These are phyloP conservation scores for Drosophila sucinea DNA, from an alignment of 1,140 invertebrate species.

Conservation along the genomic window DNA sequence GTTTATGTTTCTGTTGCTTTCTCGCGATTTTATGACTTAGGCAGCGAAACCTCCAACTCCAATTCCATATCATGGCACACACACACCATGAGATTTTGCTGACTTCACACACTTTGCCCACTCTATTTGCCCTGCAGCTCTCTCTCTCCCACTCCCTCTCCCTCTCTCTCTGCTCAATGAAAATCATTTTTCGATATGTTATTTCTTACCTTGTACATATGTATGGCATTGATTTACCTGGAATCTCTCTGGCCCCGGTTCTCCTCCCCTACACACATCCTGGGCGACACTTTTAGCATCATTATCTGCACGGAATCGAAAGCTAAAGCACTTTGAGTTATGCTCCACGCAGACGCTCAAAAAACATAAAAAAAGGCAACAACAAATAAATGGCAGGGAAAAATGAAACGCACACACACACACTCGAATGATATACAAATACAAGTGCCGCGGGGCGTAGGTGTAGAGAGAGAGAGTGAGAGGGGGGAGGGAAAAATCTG, in stretches of 20 bases:
- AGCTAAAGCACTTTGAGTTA: constrained; percentile 76
- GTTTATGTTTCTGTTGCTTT: constrained; percentile 72
- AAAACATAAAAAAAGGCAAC: constrained; percentile 63
- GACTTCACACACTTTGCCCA: constrained; percentile 56
- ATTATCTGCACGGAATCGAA: constrained; percentile 74
- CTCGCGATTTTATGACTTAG: constrained; percentile 78
- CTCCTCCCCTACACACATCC: constrained; percentile 17
- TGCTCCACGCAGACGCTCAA: constrained; percentile 69
- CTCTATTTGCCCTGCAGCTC: constrained; percentile 17
- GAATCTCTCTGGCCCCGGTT: constrained; percentile 17
- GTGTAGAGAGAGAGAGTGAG: constrained; percentile 1
- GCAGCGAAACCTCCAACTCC: constrained; percentile 25
- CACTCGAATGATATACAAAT: constrained; percentile 28
- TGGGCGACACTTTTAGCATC: constrained; percentile 72
- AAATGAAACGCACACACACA: constrained; percentile 45
- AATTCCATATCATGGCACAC: constrained; percentile 46
- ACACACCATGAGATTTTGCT: constrained; percentile 58
- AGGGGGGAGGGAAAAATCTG: not conserved
- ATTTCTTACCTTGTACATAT: constrained; percentile 52
- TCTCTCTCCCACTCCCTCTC: constrained; percentile 12
- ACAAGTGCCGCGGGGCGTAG: constrained; percentile 8
- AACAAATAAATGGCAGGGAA: constrained; percentile 73
- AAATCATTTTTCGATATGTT: constrained; percentile 81
- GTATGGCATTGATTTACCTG: constrained; percentile 64
- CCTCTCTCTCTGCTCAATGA: constrained; percentile 50